Evolutionary conservation across 2,113 vertebrate species (phyloP).

Genomic region (Scytalopus superciliaris): DNA sequence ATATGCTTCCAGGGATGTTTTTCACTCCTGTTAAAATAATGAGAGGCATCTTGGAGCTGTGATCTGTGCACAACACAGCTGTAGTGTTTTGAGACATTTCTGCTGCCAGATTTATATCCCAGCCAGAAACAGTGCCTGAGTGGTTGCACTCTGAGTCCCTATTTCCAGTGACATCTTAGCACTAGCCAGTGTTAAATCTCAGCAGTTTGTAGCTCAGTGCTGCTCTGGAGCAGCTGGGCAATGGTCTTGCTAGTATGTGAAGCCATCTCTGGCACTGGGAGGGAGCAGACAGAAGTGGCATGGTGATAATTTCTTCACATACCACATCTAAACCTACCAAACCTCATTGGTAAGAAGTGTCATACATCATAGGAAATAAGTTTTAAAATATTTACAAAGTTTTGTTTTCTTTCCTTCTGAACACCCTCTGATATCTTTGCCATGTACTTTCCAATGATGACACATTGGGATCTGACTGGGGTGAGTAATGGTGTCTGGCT

Average conservation of each 20-base stretch:
- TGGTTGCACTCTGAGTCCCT: neutral
- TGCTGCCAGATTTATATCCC: slow-evolving; percentile 11
- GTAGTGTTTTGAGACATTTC: slow-evolving; percentile 40
- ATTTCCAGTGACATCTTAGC: slow-evolving; percentile 11
- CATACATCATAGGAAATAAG: slow-evolving; percentile 33
- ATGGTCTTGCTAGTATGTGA: neutral
- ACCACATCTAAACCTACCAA: neutral
- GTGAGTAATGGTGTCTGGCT: slow-evolving; percentile 59
- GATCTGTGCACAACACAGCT: slow-evolving; percentile 14
- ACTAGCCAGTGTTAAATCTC: neutral
- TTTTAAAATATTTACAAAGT: slow-evolving; percentile 36
- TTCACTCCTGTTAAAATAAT: slow-evolving; percentile 28
- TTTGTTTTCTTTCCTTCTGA: slow-evolving; percentile 58
- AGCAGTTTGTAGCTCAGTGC: neutral
- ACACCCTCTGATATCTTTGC: slow-evolving; percentile 57
- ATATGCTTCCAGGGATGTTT: slow-evolving; percentile 5
- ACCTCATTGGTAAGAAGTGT: neutral
- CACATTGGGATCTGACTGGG: slow-evolving; percentile 48
- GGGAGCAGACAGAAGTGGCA: slow-evolving; percentile 1
- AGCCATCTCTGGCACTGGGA: neutral
- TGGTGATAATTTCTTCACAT: slow-evolving; percentile 27
- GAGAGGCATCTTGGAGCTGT: slow-evolving; percentile 24
- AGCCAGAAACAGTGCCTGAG: slow-evolving; percentile 27
- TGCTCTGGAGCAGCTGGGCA: neutral
- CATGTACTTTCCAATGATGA: slow-evolving; percentile 69